Conservation (phyloP, 2,113 vertebrate genomes). For the Psophia crepitans region DNA sequence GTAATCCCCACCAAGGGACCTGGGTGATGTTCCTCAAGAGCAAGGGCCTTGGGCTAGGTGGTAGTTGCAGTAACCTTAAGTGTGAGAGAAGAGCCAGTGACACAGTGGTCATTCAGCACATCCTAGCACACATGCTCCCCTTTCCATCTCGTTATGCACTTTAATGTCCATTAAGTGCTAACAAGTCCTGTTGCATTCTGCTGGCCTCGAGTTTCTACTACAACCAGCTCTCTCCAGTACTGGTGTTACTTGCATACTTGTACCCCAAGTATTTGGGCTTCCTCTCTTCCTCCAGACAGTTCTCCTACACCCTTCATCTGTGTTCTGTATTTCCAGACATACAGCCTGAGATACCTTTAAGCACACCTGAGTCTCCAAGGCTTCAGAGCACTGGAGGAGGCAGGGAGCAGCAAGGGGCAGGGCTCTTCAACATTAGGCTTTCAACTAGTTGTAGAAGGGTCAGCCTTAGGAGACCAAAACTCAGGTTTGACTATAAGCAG, state of each 20-base stretch:
- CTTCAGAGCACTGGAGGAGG: neutral
- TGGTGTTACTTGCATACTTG: neutral
- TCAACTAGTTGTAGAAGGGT: neutral
- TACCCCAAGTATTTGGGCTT: neutral
- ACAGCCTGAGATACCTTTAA: neutral
- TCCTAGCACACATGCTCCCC: neutral
- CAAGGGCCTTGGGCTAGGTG: neutral
- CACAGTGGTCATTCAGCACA: neutral
- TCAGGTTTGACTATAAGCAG: neutral
- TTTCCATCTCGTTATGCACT: neutral
- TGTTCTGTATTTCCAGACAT: neutral
- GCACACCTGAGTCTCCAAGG: neutral
- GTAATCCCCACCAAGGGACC: neutral
- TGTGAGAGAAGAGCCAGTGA: neutral
- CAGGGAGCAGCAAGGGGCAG: neutral
- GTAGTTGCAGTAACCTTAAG: neutral
- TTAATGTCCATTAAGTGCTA: neutral
- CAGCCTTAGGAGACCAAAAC: neutral
- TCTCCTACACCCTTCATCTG: neutral
- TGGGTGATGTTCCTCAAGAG: neutral
- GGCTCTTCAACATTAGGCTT: neutral
- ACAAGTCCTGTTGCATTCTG: neutral
- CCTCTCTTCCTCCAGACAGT: neutral
- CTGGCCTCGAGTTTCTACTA: neutral
- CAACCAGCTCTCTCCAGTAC: neutral